A percentile compares a stretch with the other conserved stretches of the same genome.
phyloP scores from a whole-genome alignment of 2,888 invertebrate genomes.

The Masnerella sp. region DNA sequence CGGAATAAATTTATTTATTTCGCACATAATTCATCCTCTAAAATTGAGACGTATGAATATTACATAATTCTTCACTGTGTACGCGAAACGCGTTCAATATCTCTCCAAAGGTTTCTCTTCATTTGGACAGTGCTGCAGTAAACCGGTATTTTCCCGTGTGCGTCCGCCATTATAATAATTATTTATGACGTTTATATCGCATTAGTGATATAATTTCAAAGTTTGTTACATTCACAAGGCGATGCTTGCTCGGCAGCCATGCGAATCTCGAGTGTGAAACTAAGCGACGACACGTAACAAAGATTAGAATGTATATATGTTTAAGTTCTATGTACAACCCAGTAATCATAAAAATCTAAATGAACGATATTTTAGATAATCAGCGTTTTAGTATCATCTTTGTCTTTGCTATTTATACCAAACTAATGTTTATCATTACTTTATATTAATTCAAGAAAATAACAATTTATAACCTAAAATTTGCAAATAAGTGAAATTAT shows the following conservation, averaged over 20 bases:
- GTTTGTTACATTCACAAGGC: slow-evolving; percentile 66
- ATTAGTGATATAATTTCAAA: slow-evolving; percentile 73
- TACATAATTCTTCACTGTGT: slow-evolving; percentile 56
- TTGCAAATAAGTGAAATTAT: too few relatives aligned
- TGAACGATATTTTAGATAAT: slow-evolving; percentile 37
- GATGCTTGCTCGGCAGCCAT: slow-evolving; percentile 54
- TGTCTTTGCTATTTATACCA: too few relatives aligned
- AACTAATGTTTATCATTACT: too few relatives aligned
- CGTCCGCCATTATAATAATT: slow-evolving; percentile 71
- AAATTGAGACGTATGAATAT: slow-evolving; percentile 57
- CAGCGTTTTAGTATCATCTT: too few relatives aligned
- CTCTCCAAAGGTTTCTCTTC: slow-evolving; percentile 60
- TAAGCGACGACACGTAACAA: slow-evolving; percentile 59
- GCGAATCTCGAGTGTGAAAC: slow-evolving; percentile 56
- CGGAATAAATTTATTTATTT: slow-evolving; percentile 48
- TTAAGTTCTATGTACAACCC: slow-evolving; percentile 33
- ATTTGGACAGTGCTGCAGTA: slow-evolving; percentile 57
- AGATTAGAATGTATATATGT: slow-evolving; percentile 56
- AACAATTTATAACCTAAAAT: too few relatives aligned
- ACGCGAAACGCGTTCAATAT: slow-evolving; percentile 55
- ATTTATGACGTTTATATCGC: slow-evolving; percentile 73
- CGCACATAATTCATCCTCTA: slow-evolving; percentile 42
- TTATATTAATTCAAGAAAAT: too few relatives aligned
- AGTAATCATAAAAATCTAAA: slow-evolving; percentile 40
- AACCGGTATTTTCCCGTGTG: slow-evolving; percentile 58